A percentile compares a stretch with the other conserved stretches of the same genome.
phyloP scores from a whole-genome alignment of 2,113 vertebrate species.

The Edolisoma coerulescens region DNA sequence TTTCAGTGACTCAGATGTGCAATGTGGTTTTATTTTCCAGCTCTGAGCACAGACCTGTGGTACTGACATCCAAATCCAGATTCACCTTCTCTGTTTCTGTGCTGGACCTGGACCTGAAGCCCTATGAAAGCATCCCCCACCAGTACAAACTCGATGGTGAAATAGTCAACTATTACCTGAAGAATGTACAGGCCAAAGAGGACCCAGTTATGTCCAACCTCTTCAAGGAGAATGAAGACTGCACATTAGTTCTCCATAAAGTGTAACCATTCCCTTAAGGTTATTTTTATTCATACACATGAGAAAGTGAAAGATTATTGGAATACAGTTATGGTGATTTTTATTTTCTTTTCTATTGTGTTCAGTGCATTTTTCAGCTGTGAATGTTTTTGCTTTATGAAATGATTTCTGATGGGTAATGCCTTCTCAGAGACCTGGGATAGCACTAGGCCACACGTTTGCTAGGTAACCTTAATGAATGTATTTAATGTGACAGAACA shows the following conservation, averaged over 20 bases:
- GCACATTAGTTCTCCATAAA: slow-evolving; percentile 89
- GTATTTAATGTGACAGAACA: slow-evolving; percentile 42
- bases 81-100: slow-evolving; percentile 89
- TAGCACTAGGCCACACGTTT: slow-evolving; percentile 4
- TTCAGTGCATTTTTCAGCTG: slow-evolving; percentile 66
- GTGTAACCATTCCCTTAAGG: slow-evolving; percentile 72
- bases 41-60: slow-evolving; percentile 74
- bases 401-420: slow-evolving; percentile 28
- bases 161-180: slow-evolving; percentile 89
- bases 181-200: slow-evolving; percentile 76
- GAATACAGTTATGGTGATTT: slow-evolving; percentile 46
- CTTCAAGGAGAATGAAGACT: slow-evolving; percentile 85
- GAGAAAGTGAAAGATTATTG: slow-evolving; percentile 53
- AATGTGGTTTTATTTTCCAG: slow-evolving; percentile 60
- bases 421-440: slow-evolving; percentile 49
- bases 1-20: background rate
- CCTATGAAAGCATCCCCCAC: slow-evolving; percentile 88
- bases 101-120: slow-evolving; percentile 94
- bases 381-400: slow-evolving; percentile 68
- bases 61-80: slow-evolving; percentile 77
- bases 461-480: slow-evolving; percentile 50
- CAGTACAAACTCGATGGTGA: slow-evolving; percentile 90
- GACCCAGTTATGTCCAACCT: slow-evolving; percentile 65
- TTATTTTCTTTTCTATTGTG: slow-evolving; percentile 15
- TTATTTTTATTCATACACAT: slow-evolving; percentile 30